Conservation (phyloP, 2,113 vertebrate species). For the Anas platyrhynchos region DNA sequence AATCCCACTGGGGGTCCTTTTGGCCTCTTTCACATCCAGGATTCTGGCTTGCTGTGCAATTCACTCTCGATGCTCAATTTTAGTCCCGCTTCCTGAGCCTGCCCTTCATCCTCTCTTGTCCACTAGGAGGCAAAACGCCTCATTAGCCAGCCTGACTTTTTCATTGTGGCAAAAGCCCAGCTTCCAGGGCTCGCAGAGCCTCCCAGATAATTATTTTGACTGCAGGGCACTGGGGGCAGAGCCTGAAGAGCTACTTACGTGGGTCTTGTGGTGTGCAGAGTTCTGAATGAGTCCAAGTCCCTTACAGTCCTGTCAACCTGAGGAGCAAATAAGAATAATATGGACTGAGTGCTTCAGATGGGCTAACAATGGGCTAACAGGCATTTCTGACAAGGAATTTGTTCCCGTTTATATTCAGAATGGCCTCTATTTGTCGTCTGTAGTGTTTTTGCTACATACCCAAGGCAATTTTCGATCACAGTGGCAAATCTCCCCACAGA, state of each 20-base stretch:
- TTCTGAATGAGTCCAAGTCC: neutral
- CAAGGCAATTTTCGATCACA: neutral
- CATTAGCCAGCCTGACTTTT: neutral
- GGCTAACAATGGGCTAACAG: neutral
- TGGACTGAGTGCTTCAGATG: neutral
- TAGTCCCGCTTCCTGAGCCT: neutral
- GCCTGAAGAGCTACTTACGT: slow-evolving; percentile 6
- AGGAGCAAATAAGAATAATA: neutral
- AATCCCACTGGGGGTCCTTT: neutral
- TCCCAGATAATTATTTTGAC: slow-evolving; percentile 43
- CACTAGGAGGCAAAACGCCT: slow-evolving; percentile 75
- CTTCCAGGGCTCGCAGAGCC: neutral
- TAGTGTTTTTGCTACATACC: neutral
- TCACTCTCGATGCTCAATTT: neutral
- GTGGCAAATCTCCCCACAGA: neutral
- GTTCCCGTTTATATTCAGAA: neutral
- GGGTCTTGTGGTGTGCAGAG: slow-evolving; percentile 14
- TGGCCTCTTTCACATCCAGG: neutral
- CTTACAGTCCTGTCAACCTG: neutral
- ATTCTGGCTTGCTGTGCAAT: neutral
- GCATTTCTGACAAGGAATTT: neutral
- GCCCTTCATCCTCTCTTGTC: slow-evolving; percentile 9
- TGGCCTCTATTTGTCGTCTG: neutral
- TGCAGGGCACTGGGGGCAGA: slow-evolving; percentile 24
- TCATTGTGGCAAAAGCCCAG: neutral